A percentile compares a stretch with the other conserved stretches of the same genome.
These are phyloP conservation scores for Acomys russatus DNA, from an alignment of 2,797 vertebrate species.

Conservation along the genomic window DNA sequence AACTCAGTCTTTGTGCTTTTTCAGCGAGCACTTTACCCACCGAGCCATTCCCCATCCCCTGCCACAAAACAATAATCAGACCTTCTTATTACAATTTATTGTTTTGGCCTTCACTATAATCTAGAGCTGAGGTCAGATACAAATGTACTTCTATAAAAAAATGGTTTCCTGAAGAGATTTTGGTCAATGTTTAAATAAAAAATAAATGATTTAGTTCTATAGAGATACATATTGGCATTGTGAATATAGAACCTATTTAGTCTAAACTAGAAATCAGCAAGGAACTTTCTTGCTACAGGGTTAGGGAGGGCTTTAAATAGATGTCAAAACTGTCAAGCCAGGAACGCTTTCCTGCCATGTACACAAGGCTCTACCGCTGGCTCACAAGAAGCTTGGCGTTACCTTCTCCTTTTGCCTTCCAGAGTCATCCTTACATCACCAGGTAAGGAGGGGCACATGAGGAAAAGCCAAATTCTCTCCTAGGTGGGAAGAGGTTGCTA, in stretches of 20 bases:
- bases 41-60: background rate
- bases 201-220: slow-evolving; percentile 4
- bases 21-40: background rate
- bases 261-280: slow-evolving; percentile 53
- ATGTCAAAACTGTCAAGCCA: slow-evolving; percentile 61
- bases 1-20: background rate
- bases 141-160: slow-evolving; percentile 24
- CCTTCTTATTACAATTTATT: background rate
- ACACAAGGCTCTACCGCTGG: slow-evolving; percentile 43
- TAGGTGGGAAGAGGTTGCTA: background rate
- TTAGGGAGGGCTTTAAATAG: slow-evolving; percentile 72
- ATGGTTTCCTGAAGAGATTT: slow-evolving; percentile 42
- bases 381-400: slow-evolving; percentile 30
- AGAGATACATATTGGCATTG: background rate
- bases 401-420: slow-evolving; percentile 30
- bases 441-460: background rate
- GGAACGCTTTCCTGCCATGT: slow-evolving; percentile 32
- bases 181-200: slow-evolving; percentile 7
- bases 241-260: slow-evolving; percentile 37
- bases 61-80: background rate
- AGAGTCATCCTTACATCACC: background rate
- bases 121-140: slow-evolving; percentile 1
- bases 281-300: slow-evolving; percentile 54
- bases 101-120: slow-evolving; percentile 8
- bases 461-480: slow-evolving; percentile 30